Percentiles rank a stretch among this genome's conserved stretches.
These are phyloP conservation scores for Hetaerina americana DNA, from an alignment of 1,140 invertebrate species.

Conservation along the genomic window DNA sequence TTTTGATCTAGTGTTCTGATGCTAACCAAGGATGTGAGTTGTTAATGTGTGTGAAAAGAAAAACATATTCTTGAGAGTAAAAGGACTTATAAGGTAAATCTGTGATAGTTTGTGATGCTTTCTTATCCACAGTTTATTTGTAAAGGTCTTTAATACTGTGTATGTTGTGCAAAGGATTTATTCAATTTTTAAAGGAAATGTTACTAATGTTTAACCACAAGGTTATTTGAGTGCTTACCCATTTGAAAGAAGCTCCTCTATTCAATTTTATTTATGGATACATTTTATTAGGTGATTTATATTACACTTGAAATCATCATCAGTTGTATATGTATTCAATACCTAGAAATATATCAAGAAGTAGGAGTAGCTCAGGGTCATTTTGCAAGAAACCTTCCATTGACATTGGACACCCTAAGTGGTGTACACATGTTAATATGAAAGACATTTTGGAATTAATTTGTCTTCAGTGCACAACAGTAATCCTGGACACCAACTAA, in stretches of 20 bases:
- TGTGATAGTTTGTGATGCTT: slow-evolving; percentile 17
- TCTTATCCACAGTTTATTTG: slow-evolving; percentile 13
- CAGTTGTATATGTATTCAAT: slow-evolving; percentile 1
- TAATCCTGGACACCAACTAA: neutral
- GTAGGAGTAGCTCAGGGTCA: slow-evolving; percentile 8
- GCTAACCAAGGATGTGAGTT: neutral
- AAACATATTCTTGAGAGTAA: slow-evolving; percentile 7
- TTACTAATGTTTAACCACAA: neutral
- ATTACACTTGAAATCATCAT: slow-evolving; percentile 3
- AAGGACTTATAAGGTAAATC: slow-evolving; percentile 14
- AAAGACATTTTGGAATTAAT: slow-evolving; percentile 1
- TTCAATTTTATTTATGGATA: slow-evolving; percentile 1
- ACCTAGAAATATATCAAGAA: slow-evolving; percentile 3
- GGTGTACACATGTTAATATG: neutral
- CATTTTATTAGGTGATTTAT: neutral
- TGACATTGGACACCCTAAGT: neutral
- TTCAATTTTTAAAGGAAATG: slow-evolving; percentile 1
- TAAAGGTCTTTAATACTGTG: slow-evolving; percentile 2
- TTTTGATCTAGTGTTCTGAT: slow-evolving; percentile 9
- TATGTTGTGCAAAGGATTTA: slow-evolving; percentile 4
- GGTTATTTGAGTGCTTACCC: neutral
- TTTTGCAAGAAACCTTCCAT: neutral
- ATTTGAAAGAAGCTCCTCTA: neutral
- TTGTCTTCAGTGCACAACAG: neutral
- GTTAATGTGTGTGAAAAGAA: slow-evolving; percentile 7